phyloP scores from a whole-genome alignment of 2,888 invertebrate species.

The Xestia sexstrigata region DNA sequence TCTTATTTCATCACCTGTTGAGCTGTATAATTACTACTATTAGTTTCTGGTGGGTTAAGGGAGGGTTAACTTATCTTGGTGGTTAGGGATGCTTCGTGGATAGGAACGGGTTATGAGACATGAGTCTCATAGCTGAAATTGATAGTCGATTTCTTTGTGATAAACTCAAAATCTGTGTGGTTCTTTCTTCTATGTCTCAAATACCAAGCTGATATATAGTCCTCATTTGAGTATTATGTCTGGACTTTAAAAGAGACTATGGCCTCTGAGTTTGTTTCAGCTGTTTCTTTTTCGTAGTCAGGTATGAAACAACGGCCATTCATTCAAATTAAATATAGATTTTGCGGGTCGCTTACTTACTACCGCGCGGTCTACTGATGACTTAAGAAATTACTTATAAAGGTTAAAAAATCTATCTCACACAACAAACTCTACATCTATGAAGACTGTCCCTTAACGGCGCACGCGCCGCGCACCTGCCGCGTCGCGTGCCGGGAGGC shows the following conservation, averaged over 20 bases:
- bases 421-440: not conserved
- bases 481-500: conserved; percentile 63
- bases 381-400: not conserved
- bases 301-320: no score
- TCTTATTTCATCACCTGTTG: conserved; percentile 58
- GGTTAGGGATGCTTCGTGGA: not conserved
- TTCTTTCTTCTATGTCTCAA: no score
- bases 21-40: conserved; percentile 54
- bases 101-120: not conserved
- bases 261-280: no score
- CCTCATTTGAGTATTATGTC: no score
- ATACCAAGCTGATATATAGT: no score
- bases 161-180: no score
- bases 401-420: not conserved
- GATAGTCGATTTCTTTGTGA: not conserved
- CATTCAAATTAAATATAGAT: no score
- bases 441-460: conserved; percentile 22
- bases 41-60: conserved; percentile 59
- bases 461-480: conserved; percentile 61
- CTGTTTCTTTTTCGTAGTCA: no score
- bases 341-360: no score
- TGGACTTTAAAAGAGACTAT: no score
- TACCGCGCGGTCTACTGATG: not conserved
- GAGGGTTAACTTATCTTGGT: not conserved
- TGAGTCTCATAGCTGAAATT: not conserved